Percentiles rank a stretch among this genome's conserved stretches.
phyloP scores from a whole-genome alignment of 23 tunicate genomes.

The Pegea sp. region DNA sequence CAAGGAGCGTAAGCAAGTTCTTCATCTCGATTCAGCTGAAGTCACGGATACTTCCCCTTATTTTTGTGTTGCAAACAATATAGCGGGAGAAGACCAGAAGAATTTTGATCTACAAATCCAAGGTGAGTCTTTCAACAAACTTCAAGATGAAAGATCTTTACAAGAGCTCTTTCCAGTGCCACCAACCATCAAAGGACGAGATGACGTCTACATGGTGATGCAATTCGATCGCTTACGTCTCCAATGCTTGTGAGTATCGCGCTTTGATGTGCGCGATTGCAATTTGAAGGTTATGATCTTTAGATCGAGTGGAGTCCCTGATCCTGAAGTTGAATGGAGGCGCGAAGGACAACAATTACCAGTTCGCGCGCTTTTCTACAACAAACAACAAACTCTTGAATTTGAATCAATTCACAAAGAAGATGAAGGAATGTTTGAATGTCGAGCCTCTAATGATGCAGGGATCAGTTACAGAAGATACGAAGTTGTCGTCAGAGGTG shows the following conservation, averaged over 20 bases:
- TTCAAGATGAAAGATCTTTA: not conserved
- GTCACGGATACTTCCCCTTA: constrained; percentile 45
- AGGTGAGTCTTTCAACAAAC: constrained; percentile 8
- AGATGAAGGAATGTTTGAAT: constrained; percentile 60
- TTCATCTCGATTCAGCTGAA: constrained; percentile 28
- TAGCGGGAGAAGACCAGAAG: constrained; percentile 56
- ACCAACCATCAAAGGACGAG: constrained; percentile 12
- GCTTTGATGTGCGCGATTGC: not conserved
- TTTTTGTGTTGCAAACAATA: constrained; percentile 45
- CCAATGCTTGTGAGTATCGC: constrained; percentile 17
- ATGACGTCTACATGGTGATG: constrained; percentile 2
- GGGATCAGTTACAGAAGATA: constrained; percentile 21
- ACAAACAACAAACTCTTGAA: constrained; percentile 18
- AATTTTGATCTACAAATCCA: constrained; percentile 35
- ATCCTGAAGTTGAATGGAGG: constrained; percentile 46
- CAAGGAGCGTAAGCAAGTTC: constrained; percentile 15
- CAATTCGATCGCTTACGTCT: constrained; percentile 4
- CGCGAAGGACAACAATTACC: constrained; percentile 22
- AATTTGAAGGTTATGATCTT: not conserved
- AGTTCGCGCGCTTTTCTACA: not conserved
- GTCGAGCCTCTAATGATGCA: constrained; percentile 68
- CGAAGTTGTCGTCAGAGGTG: constrained; percentile 57
- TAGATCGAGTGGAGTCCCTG: constrained; percentile 68
- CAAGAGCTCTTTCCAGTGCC: constrained; percentile 6
- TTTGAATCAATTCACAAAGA: constrained; percentile 7